Base-by-base conservation (phyloP, 2,888 invertebrate species). In the Limenitis arthemis region DNA sequence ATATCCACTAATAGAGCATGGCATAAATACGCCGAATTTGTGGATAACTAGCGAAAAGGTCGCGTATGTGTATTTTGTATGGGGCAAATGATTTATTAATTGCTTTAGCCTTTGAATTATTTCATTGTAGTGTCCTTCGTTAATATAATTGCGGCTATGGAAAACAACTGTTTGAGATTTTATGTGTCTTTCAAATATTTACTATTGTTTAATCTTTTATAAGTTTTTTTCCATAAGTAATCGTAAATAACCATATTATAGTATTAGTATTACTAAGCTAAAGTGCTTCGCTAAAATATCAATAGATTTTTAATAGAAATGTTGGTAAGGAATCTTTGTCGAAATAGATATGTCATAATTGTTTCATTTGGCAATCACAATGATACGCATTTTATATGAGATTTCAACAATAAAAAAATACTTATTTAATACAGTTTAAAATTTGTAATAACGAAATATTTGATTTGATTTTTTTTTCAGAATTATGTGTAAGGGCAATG, bases 401-500 rank as follows among this genome's bases (percentile, higher is more conserved):
- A n/a, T n/a, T n/a, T n/a, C n/a, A n/a, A n/a, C n/a, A n/a, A n/a
- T n/a, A 20, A 20, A 20, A 20, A 20, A 20, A 20, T 20, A 20
- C 4, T 20, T 20, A 20, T 20, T 20, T 20, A 20, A 20, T 20
- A 4, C 1, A 20, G 20, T 20, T 20, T 34, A 34, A 34, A 9
- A 9, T 34, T 8, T 8, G 34, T 34, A 34, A 34, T 8, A n/a
- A n/a, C n/a, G n/a, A n/a, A n/a, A n/a, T n/a, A 12, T 8, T 12
- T 8, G 5, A 33, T 44, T 34, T 9, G 28, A 5, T 12, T 38
- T 6, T 6, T 11, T 30, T 49, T 51, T 34, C 74, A 93, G 93
- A 93, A 62, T 77, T 94, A 66, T 93, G 93, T 67, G 86, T 91
- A 56, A 89, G 88, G 66, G 91, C 91, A 58, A 87, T 94, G 75